Conservation (phyloP, 30 jellyfish, hydroid and myxozoan genomes). For the Sanderia malayensis region DNA sequence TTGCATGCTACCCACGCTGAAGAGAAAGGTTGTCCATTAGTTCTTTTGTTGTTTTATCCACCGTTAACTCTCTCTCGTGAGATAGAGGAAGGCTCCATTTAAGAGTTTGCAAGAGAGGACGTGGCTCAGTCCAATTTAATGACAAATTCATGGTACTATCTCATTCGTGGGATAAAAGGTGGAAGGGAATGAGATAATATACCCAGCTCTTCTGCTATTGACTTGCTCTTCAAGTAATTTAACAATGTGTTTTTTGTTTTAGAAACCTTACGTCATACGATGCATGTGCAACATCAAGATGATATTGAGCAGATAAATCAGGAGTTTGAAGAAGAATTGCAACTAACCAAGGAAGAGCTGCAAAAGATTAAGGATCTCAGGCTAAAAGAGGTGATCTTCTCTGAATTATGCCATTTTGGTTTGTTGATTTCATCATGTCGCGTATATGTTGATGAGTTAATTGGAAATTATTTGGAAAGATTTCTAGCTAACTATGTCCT, state of each 20-base stretch:
- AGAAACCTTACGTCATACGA: slow-evolving; percentile 62
- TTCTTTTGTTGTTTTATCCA: neutral
- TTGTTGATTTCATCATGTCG: too few relatives aligned
- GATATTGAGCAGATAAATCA: slow-evolving; percentile 49
- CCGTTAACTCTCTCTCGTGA: neutral
- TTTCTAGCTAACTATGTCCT: too few relatives aligned
- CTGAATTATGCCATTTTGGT: too few relatives aligned
- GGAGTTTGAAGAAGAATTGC: slow-evolving; percentile 59
- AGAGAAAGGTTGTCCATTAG: too few relatives aligned
- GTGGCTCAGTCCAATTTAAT: neutral
- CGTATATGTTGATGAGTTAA: too few relatives aligned
- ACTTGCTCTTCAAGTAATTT: too few relatives aligned
- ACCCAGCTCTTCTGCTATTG: neutral
- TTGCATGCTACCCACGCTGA: slow-evolving; percentile 30
- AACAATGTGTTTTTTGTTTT: neutral
- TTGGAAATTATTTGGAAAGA: too few relatives aligned
- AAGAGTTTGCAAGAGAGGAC: neutral
- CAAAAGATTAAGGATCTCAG: slow-evolving; percentile 61
- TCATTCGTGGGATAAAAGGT: neutral
- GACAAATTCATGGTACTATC: neutral
- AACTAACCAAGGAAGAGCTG: slow-evolving; percentile 38
- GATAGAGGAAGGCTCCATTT: neutral
- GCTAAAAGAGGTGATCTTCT: slow-evolving; percentile 78
- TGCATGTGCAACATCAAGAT: slow-evolving; percentile 68
- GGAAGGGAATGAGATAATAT: neutral